Evolutionary conservation across 2,113 vertebrate genomes (phyloP).

Genomic region (Cochlearius cochlearius): DNA sequence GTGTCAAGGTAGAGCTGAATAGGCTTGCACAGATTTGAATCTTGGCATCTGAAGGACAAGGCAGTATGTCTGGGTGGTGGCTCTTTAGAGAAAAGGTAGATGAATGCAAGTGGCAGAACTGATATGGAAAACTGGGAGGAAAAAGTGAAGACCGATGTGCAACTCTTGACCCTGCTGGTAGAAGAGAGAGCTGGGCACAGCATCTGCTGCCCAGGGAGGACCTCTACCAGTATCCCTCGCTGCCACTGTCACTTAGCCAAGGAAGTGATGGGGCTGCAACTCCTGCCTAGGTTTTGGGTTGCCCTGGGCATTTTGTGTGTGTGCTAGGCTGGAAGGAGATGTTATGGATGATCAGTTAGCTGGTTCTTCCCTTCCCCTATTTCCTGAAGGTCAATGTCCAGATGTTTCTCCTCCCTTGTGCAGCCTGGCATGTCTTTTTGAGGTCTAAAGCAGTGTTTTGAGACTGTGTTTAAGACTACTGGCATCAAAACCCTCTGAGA

Average conservation of each 20-base stretch:
- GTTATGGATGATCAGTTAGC: not conserved
- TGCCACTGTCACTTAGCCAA: not conserved
- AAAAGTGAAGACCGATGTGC: not conserved
- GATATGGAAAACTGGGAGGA: not conserved
- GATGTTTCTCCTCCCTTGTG: not conserved
- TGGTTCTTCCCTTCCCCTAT: not conserved
- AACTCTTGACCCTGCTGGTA: not conserved
- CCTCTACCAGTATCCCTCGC: not conserved
- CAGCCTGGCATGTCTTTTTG: not conserved
- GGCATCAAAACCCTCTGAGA: not conserved
- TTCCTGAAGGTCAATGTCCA: not conserved
- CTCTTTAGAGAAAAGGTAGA: not conserved
- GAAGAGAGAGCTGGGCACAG: not conserved
- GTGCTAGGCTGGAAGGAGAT: not conserved
- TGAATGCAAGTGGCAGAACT: not conserved
- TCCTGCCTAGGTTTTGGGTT: not conserved
- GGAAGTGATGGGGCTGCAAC: accelerated
- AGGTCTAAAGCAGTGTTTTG: not conserved
- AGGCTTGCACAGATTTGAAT: not conserved
- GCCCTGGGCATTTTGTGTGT: not conserved
- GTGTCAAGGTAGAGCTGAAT: not conserved
- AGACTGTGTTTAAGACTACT: not conserved
- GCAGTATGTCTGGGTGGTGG: not conserved
- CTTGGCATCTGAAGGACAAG: not conserved
- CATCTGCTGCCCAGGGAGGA: not conserved